These are phyloP conservation scores for Catocala sponsa DNA, from an alignment of 2,888 invertebrate genomes.

Conservation along the genomic window DNA sequence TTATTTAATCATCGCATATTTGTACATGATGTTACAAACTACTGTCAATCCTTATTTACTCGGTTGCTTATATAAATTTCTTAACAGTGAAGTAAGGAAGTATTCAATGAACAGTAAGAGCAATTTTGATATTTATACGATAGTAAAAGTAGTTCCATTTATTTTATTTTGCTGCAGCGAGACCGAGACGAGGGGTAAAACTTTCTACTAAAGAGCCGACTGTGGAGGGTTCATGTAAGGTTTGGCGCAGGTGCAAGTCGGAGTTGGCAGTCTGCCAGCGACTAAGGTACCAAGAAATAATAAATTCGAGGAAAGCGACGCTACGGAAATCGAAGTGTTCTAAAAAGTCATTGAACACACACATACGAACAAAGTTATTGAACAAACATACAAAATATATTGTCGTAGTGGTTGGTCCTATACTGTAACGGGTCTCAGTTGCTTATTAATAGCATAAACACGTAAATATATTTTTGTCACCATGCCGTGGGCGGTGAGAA, in stretches of 20 bases:
- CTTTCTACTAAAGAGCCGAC: background rate
- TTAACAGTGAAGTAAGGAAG: too few relatives aligned
- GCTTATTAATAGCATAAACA: slow-evolving; percentile 23
- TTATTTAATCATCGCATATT: slow-evolving; percentile 15
- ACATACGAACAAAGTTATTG: too few relatives aligned
- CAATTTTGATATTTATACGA: background rate
- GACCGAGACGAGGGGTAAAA: background rate
- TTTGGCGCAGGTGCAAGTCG: slow-evolving; percentile 38
- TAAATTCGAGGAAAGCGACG: slow-evolving; percentile 26
- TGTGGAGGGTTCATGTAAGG: slow-evolving; percentile 29
- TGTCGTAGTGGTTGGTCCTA: background rate
- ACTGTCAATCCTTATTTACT: background rate
- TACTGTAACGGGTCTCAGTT: slow-evolving; percentile 6
- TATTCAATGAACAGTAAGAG: background rate
- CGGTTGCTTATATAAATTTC: background rate
- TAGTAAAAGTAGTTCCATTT: background rate
- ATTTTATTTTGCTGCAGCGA: too few relatives aligned
- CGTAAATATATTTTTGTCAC: slow-evolving; percentile 16
- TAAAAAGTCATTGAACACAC: slow-evolving; percentile 1
- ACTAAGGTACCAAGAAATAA: slow-evolving; percentile 35
- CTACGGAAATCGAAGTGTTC: slow-evolving; percentile 14
- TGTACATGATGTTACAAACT: slow-evolving; percentile 7
- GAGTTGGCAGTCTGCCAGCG: slow-evolving; percentile 40
- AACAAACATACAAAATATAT: background rate
- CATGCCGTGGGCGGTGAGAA: slow-evolving; percentile 21